These are phyloP conservation scores for Kryptolebias ocellatus DNA, from an alignment of 2,797 vertebrate species.

Conservation along the genomic window DNA sequence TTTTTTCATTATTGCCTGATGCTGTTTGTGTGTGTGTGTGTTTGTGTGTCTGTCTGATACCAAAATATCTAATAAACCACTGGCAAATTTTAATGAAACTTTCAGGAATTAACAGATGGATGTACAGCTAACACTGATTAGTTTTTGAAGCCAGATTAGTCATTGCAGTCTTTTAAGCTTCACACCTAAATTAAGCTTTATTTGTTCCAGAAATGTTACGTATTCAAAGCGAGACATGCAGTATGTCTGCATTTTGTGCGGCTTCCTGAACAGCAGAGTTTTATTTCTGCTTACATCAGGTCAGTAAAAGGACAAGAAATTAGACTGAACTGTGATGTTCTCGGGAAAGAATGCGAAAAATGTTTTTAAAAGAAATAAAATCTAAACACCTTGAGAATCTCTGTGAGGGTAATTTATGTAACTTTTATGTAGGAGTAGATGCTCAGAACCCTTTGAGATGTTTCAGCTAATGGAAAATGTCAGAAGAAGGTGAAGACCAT, in stretches of 20 bases:
- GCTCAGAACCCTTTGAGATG: conserved; percentile 1
- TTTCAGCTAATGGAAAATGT: conserved; percentile 24
- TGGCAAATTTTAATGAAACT: too few species aligned
- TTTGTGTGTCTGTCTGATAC: too few species aligned
- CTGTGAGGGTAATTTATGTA: conserved; percentile 28
- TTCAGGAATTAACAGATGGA: too few species aligned
- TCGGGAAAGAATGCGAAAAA: conserved; percentile 56
- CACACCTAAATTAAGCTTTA: too few species aligned
- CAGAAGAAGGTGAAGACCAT: conserved; percentile 30
- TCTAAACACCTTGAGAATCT: conserved; percentile 13
- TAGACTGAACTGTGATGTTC: conserved; percentile 14
- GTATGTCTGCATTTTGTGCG: conserved; percentile 33
- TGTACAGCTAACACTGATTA: too few species aligned
- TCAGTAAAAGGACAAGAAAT: conserved; percentile 7
- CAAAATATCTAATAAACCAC: too few species aligned
- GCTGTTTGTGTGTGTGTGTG: too few species aligned
- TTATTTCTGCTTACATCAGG: conserved; percentile 15
- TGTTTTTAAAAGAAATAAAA: conserved; percentile 28
- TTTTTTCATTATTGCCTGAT: too few species aligned
- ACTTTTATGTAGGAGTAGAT: conserved; percentile 20
- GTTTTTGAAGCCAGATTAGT: too few species aligned
- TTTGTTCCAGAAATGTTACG: too few species aligned
- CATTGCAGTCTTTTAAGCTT: too few species aligned
- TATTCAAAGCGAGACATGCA: too few species aligned
- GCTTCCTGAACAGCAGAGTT: neutral